These are phyloP conservation scores for Limosa lapponica DNA, from an alignment of 2,797 vertebrate genomes.

Conservation along the genomic window DNA sequence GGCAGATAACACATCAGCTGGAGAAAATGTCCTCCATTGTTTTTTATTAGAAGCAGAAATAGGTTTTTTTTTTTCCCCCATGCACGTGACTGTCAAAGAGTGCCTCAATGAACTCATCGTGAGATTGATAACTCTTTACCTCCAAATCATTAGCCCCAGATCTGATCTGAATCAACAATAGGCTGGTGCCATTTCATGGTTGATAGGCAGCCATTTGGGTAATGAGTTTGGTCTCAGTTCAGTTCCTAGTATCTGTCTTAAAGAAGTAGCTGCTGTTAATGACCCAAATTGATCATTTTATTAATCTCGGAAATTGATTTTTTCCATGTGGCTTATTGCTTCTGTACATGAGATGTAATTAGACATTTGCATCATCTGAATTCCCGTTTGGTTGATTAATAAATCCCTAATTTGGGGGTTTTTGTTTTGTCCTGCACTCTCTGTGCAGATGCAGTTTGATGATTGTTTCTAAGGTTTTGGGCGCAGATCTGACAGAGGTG, in stretches of 20 bases:
- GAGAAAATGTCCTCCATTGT: background rate
- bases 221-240: conserved; percentile 44
- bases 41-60: background rate
- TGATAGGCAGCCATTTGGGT: conserved; percentile 26
- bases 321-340: conserved; percentile 11
- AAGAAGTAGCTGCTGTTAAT: conserved; percentile 32
- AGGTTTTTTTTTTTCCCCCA: accelerated
- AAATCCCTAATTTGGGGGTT: background rate
- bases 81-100: background rate
- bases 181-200: conserved; percentile 23
- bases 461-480: background rate
- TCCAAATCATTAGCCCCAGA: background rate
- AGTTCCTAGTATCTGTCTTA: conserved; percentile 2
- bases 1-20: background rate
- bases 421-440: background rate
- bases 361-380: background rate
- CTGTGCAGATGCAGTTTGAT: background rate
- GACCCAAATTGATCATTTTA: conserved; percentile 34
- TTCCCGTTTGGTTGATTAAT: background rate
- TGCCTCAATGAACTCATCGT: background rate
- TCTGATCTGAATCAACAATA: conserved; percentile 32
- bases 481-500: background rate
- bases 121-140: conserved; percentile 17
- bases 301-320: conserved; percentile 27
- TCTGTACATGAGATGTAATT: background rate